Evolutionary conservation across 2,888 invertebrate species (phyloP), one percentile per base, ranked within the genome.

Genomic region (Ornithoptera priamus): DNA sequence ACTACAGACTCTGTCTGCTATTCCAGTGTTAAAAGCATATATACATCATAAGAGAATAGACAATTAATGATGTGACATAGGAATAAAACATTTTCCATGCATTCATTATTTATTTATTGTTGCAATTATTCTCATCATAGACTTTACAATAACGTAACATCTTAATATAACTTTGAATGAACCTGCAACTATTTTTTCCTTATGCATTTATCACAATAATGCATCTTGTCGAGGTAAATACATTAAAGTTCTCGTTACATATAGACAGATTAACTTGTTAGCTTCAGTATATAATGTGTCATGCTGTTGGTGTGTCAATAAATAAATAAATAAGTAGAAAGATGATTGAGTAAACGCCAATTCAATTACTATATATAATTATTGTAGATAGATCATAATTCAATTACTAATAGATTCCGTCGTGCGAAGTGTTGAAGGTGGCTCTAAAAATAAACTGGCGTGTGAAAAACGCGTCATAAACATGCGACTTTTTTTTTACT

Each of bases 401-500:
- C 63, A 36, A 39, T 60, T 20, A 39, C 7, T 30, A 61, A 42
- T 53, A 20, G 30, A 62, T 46, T 46, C n/a, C 12, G 57, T n/a
- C 30, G 66, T 60, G 50, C 24, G 42, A 61, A 56, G 64, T 57
- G 56, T 68, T 62, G 24, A 62, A 50, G 50, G 39, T 53, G 7
- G 18, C 36, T 46, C 50, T 20, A 61, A 5, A 22, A 64, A 63
- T 62, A 62, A 39, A 46, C 36, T 18, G 74, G 72, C 64, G 64
- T 69, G 67, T 70, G 75, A 75, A 75, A 76, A 78, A 70, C 71
- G 65, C 65, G 70, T 74, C 67, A 71, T 72, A 74, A 67, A 71
- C 71, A 74, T 74, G 72, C 71, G 65, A 64, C 71, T 76, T 75
- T 73, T 80, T 79, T 46, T 77, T 74, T 72, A 79, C 75, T 74